Conservation (phyloP, 2,888 invertebrate genomes). For the Eueremaeus valkanovi region DNA sequence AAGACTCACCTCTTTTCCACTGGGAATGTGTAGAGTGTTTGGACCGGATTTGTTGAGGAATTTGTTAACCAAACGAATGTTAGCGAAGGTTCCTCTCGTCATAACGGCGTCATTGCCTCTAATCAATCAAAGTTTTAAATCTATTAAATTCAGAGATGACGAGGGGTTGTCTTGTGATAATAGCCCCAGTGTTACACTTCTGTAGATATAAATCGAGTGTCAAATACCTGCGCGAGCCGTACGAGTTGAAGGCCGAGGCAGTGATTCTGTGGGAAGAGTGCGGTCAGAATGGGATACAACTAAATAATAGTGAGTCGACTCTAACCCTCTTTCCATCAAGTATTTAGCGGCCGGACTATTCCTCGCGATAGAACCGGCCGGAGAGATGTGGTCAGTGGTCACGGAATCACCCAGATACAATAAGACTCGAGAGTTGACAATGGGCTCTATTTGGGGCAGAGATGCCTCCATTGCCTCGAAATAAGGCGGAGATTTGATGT, state of each 20-base stretch:
- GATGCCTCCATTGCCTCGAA: slow-evolving; percentile 72
- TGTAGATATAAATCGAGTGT: background rate
- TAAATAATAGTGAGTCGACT: background rate
- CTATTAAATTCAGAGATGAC: background rate
- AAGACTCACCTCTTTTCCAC: slow-evolving; percentile 71
- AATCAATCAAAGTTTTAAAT: too few relatives aligned
- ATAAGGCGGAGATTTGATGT: slow-evolving; percentile 94
- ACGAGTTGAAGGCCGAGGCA: slow-evolving; percentile 94
- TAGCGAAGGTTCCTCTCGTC: slow-evolving; percentile 96
- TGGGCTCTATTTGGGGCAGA: slow-evolving; percentile 60
- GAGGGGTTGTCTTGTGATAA: too few relatives aligned
- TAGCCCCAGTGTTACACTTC: too few relatives aligned
- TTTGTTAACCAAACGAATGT: slow-evolving; percentile 91
- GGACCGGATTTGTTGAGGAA: slow-evolving; percentile 75
- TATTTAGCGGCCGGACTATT: slow-evolving; percentile 88
- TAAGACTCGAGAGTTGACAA: slow-evolving; percentile 72
- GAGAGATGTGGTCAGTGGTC: slow-evolving; percentile 98
- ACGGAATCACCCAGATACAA: slow-evolving; percentile 91
- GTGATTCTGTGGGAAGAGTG: slow-evolving; percentile 65
- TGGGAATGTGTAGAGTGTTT: slow-evolving; percentile 78
- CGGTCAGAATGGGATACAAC: too few relatives aligned
- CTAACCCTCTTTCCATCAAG: slow-evolving; percentile 64
- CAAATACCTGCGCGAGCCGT: slow-evolving; percentile 70
- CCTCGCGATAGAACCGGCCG: slow-evolving; percentile 93
- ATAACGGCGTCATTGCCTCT: slow-evolving; percentile 95